A percentile compares a stretch with the other conserved stretches of the same genome.
Evolutionary conservation across 1,140 invertebrate species (phyloP).

Genomic region (Lethrus apterus): DNA sequence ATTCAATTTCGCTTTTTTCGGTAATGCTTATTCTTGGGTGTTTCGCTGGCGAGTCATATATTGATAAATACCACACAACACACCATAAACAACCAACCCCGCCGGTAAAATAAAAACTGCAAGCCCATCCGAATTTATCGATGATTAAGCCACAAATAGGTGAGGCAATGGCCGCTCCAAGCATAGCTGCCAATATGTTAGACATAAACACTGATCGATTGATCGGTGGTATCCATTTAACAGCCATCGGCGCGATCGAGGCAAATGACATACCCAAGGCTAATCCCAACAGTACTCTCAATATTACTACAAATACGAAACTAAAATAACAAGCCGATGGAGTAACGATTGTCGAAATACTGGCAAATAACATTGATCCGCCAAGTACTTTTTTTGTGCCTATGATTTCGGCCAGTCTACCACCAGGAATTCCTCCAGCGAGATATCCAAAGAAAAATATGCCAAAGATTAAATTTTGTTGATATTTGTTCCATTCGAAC

Average conservation of each 20-base stretch:
- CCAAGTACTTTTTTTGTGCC: conserved; percentile 73
- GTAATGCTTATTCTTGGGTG: conserved; percentile 75
- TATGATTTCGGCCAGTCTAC: conserved; percentile 68
- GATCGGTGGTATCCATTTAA: conserved; percentile 79
- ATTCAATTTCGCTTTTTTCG: conserved; percentile 48
- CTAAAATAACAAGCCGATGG: conserved; percentile 59
- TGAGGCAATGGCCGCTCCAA: conserved; percentile 73
- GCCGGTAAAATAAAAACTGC: conserved; percentile 74
- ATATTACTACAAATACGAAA: too few species aligned
- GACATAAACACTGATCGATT: conserved; percentile 77
- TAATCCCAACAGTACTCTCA: conserved; percentile 64
- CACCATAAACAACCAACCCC: conserved; percentile 70
- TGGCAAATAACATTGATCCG: conserved; percentile 70
- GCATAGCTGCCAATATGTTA: conserved; percentile 74
- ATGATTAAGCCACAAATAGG: conserved; percentile 71
- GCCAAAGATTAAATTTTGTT: conserved; percentile 69
- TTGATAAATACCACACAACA: conserved; percentile 71
- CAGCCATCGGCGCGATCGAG: conserved; percentile 76
- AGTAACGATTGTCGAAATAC: conserved; percentile 69
- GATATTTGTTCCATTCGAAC: conserved; percentile 34
- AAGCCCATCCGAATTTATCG: conserved; percentile 55
- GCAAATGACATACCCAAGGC: conserved; percentile 79
- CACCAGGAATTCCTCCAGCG: conserved; percentile 76
- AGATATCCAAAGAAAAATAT: conserved; percentile 85
- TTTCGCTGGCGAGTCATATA: conserved; percentile 72